A percentile compares a stretch with the other conserved stretches of the same genome.
These are phyloP conservation scores for Hemaris fuciformis DNA, from an alignment of 2,888 invertebrate genomes.

Conservation along the genomic window DNA sequence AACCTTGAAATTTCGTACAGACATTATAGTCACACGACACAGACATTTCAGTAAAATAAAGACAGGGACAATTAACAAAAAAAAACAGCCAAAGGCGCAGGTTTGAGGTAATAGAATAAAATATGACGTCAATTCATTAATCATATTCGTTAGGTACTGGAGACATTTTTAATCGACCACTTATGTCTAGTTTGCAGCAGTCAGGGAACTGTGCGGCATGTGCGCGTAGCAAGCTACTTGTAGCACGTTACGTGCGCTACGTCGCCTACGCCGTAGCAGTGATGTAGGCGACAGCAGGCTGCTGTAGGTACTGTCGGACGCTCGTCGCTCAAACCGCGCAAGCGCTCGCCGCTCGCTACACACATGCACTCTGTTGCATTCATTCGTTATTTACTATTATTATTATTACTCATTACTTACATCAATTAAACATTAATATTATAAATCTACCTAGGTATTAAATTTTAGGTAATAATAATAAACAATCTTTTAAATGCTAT, in stretches of 20 bases:
- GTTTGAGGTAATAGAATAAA: slow-evolving; percentile 79
- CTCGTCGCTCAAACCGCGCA: slow-evolving; percentile 28
- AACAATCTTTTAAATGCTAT: slow-evolving; percentile 83
- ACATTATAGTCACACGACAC: slow-evolving; percentile 63
- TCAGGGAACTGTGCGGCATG: slow-evolving; percentile 42
- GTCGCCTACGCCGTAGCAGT: slow-evolving; percentile 19
- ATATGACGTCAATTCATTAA: slow-evolving; percentile 81
- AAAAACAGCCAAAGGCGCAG: slow-evolving; percentile 76
- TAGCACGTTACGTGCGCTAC: slow-evolving; percentile 19
- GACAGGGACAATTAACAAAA: slow-evolving; percentile 76
- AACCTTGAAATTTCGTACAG: slow-evolving; percentile 65
- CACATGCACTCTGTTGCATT: slow-evolving; percentile 73
- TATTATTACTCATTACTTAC: slow-evolving; percentile 78
- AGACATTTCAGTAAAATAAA: slow-evolving; percentile 75
- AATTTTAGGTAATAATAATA: slow-evolving; percentile 82
- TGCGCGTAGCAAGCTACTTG: slow-evolving; percentile 39
- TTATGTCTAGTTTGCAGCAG: slow-evolving; percentile 62
- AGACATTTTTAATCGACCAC: slow-evolving; percentile 66
- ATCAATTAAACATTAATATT: slow-evolving; percentile 82
- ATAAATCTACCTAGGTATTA: slow-evolving; percentile 76
- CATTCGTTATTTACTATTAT: slow-evolving; percentile 77
- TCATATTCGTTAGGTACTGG: slow-evolving; percentile 78
- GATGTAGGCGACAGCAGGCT: slow-evolving; percentile 19
- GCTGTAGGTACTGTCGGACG: slow-evolving; percentile 17
- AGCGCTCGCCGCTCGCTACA: slow-evolving; percentile 60